Conservation (phyloP, 2,797 vertebrate genomes). For the Darevskia mixta region DNA sequence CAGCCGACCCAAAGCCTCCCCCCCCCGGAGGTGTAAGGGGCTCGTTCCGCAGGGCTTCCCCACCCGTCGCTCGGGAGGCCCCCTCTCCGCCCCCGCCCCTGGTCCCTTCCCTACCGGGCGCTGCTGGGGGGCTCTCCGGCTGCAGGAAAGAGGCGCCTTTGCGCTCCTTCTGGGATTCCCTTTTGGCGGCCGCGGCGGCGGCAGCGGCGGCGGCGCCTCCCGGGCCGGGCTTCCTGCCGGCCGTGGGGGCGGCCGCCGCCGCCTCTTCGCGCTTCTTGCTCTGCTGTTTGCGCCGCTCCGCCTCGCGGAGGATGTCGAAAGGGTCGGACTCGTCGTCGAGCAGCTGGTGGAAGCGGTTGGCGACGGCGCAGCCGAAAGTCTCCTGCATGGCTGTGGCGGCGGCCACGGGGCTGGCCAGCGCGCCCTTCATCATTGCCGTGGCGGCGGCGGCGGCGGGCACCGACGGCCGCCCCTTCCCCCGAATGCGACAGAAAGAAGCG, state of each 20-base stretch:
- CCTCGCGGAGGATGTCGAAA: constrained; percentile 87
- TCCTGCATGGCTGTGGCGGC: constrained; percentile 75
- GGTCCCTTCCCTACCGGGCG: background rate
- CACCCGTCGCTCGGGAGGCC: too few relatives aligned
- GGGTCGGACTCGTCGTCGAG: constrained; percentile 92
- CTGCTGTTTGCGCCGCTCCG: constrained; percentile 73
- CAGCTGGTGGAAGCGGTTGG: constrained; percentile 90
- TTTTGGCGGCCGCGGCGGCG: constrained; percentile 66
- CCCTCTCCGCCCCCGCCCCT: background rate
- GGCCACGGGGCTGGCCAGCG: constrained; percentile 58
- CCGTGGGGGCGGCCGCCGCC: constrained; percentile 43
- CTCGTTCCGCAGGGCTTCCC: too few relatives aligned
- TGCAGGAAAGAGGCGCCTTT: constrained; percentile 47
- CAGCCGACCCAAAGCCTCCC: too few relatives aligned
- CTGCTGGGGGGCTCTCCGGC: constrained; percentile 35
- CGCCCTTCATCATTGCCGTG: constrained; percentile 64
- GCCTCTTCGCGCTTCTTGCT: constrained; percentile 64
- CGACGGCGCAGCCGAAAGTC: constrained; percentile 86
- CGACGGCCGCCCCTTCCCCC: background rate
- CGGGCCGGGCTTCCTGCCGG: constrained; percentile 48
- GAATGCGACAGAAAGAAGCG: constrained; percentile 19
- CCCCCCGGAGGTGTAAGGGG: too few relatives aligned
- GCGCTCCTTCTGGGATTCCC: constrained; percentile 85
- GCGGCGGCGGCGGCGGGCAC: background rate
- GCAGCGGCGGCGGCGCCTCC: constrained; percentile 5